These are phyloP conservation scores for Trachelipus rathkii DNA, from an alignment of 1,140 invertebrate genomes.

Conservation along the genomic window DNA sequence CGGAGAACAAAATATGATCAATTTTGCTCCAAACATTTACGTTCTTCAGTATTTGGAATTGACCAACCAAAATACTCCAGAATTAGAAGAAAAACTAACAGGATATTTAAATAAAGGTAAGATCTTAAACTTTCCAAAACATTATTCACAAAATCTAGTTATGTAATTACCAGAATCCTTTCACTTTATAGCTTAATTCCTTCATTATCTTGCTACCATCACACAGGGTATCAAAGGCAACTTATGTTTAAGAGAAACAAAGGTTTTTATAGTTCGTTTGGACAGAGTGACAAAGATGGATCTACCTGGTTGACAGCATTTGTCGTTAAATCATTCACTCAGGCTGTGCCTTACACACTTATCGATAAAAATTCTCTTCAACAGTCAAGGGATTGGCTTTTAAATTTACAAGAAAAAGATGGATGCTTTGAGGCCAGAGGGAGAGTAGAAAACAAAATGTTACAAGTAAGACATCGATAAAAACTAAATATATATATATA, in stretches of 20 bases:
- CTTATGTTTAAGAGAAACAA: conserved; percentile 67
- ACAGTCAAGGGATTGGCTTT: conserved; percentile 53
- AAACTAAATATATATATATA: too few species aligned
- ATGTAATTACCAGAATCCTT: too few species aligned
- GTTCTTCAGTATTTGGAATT: conserved; percentile 72
- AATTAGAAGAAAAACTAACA: conserved; percentile 66
- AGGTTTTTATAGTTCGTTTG: conserved; percentile 78
- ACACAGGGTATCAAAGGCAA: conserved; percentile 63
- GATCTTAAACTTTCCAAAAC: too few species aligned
- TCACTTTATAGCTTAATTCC: too few species aligned
- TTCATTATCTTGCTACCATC: too few species aligned
- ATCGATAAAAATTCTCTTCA: conserved; percentile 58
- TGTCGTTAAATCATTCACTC: conserved; percentile 66
- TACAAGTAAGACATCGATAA: conserved; percentile 27
- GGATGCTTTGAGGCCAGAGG: conserved; percentile 38
- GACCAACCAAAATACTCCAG: conserved; percentile 58
- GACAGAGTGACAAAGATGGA: conserved; percentile 59
- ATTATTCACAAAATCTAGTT: too few species aligned
- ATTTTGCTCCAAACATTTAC: conserved; percentile 86
- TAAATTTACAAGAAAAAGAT: conserved; percentile 20
- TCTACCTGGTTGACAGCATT: conserved; percentile 80
- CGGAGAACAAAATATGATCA: conserved; percentile 93
- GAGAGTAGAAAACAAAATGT: conserved; percentile 35
- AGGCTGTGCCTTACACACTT: conserved; percentile 61
- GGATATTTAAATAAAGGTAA: conserved; percentile 78